phyloP scores from a whole-genome alignment of 2,888 invertebrate species.

The Cremastinae sp. region DNA sequence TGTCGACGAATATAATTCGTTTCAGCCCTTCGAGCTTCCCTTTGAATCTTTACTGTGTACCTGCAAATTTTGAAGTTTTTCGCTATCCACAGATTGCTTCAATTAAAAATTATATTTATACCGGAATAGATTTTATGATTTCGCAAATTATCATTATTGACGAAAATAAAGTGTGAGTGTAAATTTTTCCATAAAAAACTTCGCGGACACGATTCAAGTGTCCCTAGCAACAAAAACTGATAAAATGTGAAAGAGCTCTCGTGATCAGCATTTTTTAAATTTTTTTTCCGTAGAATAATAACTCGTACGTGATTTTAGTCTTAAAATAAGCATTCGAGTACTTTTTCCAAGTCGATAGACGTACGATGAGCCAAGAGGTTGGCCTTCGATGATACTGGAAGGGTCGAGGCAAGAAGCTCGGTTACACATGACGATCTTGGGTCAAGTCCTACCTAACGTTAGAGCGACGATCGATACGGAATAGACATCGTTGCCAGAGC shows the following conservation, averaged over 20 bases:
- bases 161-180: too few relatives aligned
- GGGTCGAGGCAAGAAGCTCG: constrained; percentile 32
- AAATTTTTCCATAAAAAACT: too few relatives aligned
- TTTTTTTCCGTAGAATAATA: background rate
- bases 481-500: constrained; percentile 37
- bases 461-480: constrained; percentile 50
- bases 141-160: too few relatives aligned
- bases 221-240: constrained; percentile 5
- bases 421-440: constrained; percentile 10
- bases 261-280: too few relatives aligned
- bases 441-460: constrained; percentile 22
- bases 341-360: background rate
- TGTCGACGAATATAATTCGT: too few relatives aligned
- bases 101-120: too few relatives aligned
- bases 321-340: background rate
- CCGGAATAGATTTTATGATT: too few relatives aligned
- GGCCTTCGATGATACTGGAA: constrained; percentile 26
- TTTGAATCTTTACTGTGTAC: too few relatives aligned
- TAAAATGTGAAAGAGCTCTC: background rate
- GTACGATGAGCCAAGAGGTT: background rate
- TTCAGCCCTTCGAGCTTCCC: too few relatives aligned
- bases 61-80: too few relatives aligned
- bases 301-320: background rate
- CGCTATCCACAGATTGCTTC: too few relatives aligned
- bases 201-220: too few relatives aligned